Percentiles rank a stretch among this genome's conserved stretches.
Conservation (phyloP, 2,113 vertebrate genomes). For the Heterotilapia buettikoferi region DNA sequence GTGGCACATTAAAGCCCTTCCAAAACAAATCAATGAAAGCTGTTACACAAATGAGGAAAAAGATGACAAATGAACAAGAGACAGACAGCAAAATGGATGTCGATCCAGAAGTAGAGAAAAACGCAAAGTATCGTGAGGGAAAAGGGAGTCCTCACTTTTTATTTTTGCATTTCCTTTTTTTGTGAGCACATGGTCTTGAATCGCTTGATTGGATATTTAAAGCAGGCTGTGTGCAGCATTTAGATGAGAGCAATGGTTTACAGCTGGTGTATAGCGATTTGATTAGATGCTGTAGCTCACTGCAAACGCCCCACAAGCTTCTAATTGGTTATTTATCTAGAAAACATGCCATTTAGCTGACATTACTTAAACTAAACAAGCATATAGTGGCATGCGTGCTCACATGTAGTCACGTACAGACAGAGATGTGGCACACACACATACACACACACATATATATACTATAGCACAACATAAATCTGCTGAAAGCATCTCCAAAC, state of each 20-base stretch:
- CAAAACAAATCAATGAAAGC: constrained; percentile 45
- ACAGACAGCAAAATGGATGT: background rate
- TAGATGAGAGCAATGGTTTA: constrained; percentile 21
- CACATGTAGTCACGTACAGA: background rate
- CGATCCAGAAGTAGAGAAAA: background rate
- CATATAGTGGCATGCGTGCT: background rate
- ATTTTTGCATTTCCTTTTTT: background rate
- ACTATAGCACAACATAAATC: constrained; percentile 47
- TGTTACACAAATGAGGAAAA: constrained; percentile 27
- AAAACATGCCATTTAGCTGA: constrained; percentile 40
- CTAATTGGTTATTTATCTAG: constrained; percentile 57
- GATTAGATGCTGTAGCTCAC: constrained; percentile 30
- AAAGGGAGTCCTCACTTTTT: background rate
- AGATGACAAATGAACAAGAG: constrained; percentile 2
- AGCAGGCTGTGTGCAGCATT: background rate
- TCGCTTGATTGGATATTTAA: constrained; percentile 28
- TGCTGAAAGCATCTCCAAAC: constrained; percentile 27
- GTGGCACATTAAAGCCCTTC: constrained; percentile 15
- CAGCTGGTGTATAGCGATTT: constrained; percentile 29
- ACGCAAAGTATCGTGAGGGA: background rate
- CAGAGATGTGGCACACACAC: constrained; percentile 1
- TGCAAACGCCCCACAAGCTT: constrained; percentile 1
- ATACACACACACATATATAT: background rate
- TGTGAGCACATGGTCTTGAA: background rate
- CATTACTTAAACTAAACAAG: constrained; percentile 60